Evolutionary conservation across 2,888 invertebrate species (phyloP).

Genomic region (Lasioglossum lativentre): DNA sequence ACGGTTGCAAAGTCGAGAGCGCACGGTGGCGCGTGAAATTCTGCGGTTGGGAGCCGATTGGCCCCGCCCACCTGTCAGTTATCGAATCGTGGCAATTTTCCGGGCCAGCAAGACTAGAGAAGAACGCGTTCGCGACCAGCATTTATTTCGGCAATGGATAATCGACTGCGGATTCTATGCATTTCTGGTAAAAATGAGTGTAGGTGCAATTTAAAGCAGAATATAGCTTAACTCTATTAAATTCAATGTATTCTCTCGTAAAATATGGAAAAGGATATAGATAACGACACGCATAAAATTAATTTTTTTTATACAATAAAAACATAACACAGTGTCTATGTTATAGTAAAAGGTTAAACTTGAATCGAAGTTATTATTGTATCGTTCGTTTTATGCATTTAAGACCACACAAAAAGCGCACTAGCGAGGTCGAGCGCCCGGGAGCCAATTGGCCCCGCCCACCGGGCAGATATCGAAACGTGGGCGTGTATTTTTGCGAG

Average conservation of each 20-base stretch:
- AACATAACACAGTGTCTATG: not conserved
- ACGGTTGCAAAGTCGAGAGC: slow-evolving; percentile 1
- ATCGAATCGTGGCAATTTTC: slow-evolving; percentile 44
- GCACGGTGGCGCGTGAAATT: slow-evolving; percentile 28
- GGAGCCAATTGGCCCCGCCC: not conserved
- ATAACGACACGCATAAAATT: no score
- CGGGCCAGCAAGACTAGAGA: not conserved
- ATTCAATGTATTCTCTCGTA: no score
- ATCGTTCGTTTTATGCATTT: no score
- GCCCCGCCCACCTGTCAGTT: slow-evolving; percentile 7
- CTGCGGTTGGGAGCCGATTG: slow-evolving; percentile 34
- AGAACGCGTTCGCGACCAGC: not conserved
- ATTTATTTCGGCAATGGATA: not conserved
- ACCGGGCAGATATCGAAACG: slow-evolving; percentile 8
- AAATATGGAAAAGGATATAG: no score
- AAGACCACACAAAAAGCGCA: no score
- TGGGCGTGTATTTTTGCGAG: slow-evolving; percentile 13
- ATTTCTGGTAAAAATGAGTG: not conserved
- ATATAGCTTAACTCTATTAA: no score
- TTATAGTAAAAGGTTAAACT: no score
- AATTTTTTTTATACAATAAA: not conserved
- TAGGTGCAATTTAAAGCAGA: no score
- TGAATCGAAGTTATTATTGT: not conserved
- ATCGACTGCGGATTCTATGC: not conserved
- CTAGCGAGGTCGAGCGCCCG: no score